A percentile compares a stretch with the other conserved stretches of the same genome.
phyloP scores from a whole-genome alignment of 2,888 invertebrate species.

The Encarsia formosa region DNA sequence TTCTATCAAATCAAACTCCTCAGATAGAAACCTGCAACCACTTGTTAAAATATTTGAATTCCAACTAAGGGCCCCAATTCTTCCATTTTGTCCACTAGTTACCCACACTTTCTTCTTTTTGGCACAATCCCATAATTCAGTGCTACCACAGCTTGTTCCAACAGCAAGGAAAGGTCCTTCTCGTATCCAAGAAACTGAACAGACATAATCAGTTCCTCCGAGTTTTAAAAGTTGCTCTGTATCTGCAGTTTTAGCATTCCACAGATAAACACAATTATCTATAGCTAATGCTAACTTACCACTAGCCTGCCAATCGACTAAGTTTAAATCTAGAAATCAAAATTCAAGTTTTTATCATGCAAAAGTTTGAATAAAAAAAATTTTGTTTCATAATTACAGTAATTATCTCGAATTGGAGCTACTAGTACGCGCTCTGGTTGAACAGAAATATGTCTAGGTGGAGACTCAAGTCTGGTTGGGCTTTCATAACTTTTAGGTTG shows the following conservation, averaged over 20 bases:
- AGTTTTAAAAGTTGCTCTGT: constrained; percentile 78
- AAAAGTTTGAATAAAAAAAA: neutral
- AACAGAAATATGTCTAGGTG: neutral
- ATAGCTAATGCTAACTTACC: constrained; percentile 94
- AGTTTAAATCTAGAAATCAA: constrained; percentile 70
- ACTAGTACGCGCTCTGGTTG: constrained; percentile 89
- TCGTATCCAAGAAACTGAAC: constrained; percentile 85
- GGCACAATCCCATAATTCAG: constrained; percentile 88
- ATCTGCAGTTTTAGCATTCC: constrained; percentile 87
- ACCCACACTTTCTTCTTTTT: constrained; percentile 66
- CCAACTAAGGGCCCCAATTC: constrained; percentile 89
- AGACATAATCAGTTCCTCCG: constrained; percentile 75
- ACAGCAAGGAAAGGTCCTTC: constrained; percentile 86
- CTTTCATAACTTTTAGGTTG: neutral
- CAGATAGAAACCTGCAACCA: constrained; percentile 57
- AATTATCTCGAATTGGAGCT: constrained; percentile 95
- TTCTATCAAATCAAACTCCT: neutral
- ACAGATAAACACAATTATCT: constrained; percentile 80
- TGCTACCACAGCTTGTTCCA: constrained; percentile 77
- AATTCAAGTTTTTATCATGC: neutral
- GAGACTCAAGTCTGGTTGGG: neutral
- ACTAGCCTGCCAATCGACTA: constrained; percentile 90
- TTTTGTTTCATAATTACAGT: constrained; percentile 62
- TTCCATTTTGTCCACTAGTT: constrained; percentile 81
- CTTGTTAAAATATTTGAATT: constrained; percentile 80